Conservation (phyloP, 2,888 invertebrate species). For the Itoplectis maculator region DNA sequence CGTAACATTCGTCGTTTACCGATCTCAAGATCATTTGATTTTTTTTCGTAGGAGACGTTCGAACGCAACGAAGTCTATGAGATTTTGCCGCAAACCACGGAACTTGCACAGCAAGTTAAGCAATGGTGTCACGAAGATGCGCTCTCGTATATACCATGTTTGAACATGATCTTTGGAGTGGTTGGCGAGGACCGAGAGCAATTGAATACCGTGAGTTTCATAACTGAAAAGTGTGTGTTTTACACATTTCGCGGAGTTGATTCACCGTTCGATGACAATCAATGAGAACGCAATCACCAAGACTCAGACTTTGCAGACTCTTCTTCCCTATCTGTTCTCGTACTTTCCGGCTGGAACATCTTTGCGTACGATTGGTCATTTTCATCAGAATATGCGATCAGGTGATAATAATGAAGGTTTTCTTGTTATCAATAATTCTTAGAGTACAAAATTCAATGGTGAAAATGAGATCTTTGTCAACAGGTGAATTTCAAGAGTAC, state of each 20-base stretch:
- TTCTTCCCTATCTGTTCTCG: conserved; percentile 62
- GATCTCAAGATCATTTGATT: too few species aligned
- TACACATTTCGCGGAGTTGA: too few species aligned
- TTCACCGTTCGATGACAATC: too few species aligned
- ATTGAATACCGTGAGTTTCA: conserved; percentile 86
- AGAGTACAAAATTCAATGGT: background rate
- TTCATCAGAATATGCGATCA: conserved; percentile 61
- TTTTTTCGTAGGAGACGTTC: conserved; percentile 64
- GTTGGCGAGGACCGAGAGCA: conserved; percentile 89
- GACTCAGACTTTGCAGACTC: conserved; percentile 52
- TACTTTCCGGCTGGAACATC: conserved; percentile 69
- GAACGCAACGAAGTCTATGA: conserved; percentile 81
- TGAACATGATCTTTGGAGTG: conserved; percentile 89
- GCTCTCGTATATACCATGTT: conserved; percentile 88
- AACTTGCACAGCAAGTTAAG: conserved; percentile 87
- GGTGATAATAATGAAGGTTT: conserved; percentile 34
- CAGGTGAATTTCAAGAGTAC: conserved; percentile 72
- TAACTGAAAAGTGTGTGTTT: too few species aligned
- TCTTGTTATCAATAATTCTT: background rate
- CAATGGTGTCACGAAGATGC: conserved; percentile 87
- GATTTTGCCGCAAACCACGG: conserved; percentile 88
- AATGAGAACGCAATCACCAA: background rate
- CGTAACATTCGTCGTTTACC: too few species aligned
- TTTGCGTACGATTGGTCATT: conserved; percentile 62
- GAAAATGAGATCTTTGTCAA: background rate